Base-by-base conservation (phyloP, 92 coral and sea anemone genomes). In the Epizoanthus ramosus region DNA sequence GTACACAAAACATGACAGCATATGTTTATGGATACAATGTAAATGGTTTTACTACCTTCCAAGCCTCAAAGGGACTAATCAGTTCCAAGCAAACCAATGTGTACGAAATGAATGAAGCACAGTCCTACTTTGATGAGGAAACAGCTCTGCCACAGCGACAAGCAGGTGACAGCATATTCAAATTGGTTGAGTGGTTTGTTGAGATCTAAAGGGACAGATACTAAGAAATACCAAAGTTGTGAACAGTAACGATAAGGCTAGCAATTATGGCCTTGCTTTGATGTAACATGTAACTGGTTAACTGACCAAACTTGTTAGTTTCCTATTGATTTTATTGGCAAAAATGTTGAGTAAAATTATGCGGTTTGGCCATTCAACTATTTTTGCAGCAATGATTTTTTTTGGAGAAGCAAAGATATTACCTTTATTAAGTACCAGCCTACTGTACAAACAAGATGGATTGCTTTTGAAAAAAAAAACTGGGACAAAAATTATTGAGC, bases 1-100 rank as follows among this genome's bases (percentile, higher is more conserved):
- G 90, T 3, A 83, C 93, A 8, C 77, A 80, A 56, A 87, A 84
- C 69, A 87, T 90, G 93, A 86, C 93, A 31, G 90, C 84, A 9
- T 90, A 41, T 80, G 80, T 77, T 3, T 85, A 85, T 64, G 86
- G 88, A 13, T 86, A 90, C 64, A 86, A 86, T 37, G 79, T 90
- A 0, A 82, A 82, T 83, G 89, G 93, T 8, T 79, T 68, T 41
- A 83, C 75, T 45, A 61, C 90, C 16, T 73, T 75, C 74, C 79
- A 80, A 56, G 58, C 65, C 4, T 73, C 89, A 33, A 84, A 84
- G 64, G 59, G 73, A 54, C 24, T 91, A 14, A 66, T 68, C 74
- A 87, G 79, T 68, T 77, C 80, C 4, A 87, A 87, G 63, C 91
- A 84, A 39, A 84, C 87, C 25, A 84, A 87, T 71, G 86, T 71